Base-by-base conservation (phyloP, 2,888 invertebrate species). In the Timandra comae region DNA sequence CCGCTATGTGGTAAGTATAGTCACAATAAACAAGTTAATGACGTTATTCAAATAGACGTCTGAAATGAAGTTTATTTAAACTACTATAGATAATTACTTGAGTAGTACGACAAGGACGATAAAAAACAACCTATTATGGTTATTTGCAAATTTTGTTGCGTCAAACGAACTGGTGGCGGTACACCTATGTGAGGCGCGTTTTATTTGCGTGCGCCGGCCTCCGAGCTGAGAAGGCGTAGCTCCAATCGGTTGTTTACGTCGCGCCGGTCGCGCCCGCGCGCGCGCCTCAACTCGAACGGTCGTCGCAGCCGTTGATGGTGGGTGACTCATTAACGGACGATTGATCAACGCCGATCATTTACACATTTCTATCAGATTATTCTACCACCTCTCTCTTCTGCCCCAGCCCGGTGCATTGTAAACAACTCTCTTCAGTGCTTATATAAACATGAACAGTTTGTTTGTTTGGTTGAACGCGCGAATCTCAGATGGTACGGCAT, bases 271-370 rank as follows among this genome's bases (percentile, higher is more conserved):
- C 16, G 1, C 16, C 16, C 16, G 16, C 6, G 16, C n/a, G n/a
- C 24, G 24, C 30, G 13, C 6, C 23, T 19, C 23, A 16, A 11
- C 42, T 45, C 35, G n/a, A 16, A 5, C 16, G 16, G 16, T 16
- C 16, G 4, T 16, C 16, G 16, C 44, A 47, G 35, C 49, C 46
- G 52, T 53, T 57, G 52, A 45, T 51, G 56, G 56, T 78, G 77
- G 56, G 56, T 78, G 77, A 77, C 67, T 78, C 78, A 77, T 64
- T 64, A 73, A 62, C 71, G 63, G 63, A 60, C 63, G 58, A 48
- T 59, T 56, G 52, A 55, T 57, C 59, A 52, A 52, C 52, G 46
- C 54, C 54, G 33, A 41, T 7, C 10, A 46, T 48, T 35, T 43
- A 46, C 43, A 43, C 52, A 53, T 56, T 60, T 54, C 55, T 46